Base-by-base conservation (phyloP, 2,797 vertebrate genomes). In the Poecilia picta region DNA sequence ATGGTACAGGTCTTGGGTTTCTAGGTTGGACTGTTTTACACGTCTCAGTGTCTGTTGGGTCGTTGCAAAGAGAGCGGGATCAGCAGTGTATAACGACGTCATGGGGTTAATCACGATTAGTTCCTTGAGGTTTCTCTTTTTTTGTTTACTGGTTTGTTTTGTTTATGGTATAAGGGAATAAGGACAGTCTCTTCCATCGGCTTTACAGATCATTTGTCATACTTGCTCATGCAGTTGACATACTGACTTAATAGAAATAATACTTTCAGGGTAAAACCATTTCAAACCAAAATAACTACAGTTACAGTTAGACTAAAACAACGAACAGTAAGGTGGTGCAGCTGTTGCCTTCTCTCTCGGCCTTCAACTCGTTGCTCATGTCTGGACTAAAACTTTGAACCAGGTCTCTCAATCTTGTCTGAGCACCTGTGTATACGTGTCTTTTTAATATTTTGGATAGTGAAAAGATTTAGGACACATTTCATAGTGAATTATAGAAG, bases 291-390 rank as follows among this genome's bases (percentile, higher is more conserved):
- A 57, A 12, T 57, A n/a, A 57, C 28, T 57, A 11, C 53, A 51
- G 18, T n/a, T n/a, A n/a, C 25, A 55, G 11, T 15, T 8, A 16
- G 28, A 59, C 4, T 31, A 31, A 15, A 59, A 1, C 28, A 59
- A 59, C 1, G 5, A 13, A 15, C n/a, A 12, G n/a, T 12, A 57
- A 1, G 0, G 4, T 15, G 8, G 51, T 0, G 1, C 53, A 10
- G 53, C 6, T 8, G 20, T 51, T 51, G 7, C 18, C 49, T 51
- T 51, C 7, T 20, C 18, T 51, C 53, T 12, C 10, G 25, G 28
- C 23, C 53, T 57, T 57, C 53, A n/a, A n/a, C 10, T 57, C n/a
- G 53, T n/a, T 57, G 1, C 12, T 2, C 53, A 57, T n/a, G 25
- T 57, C 11, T 57, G 53, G 11, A 13, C n/a, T n/a, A 57, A 57